Evolutionary conservation across 2,113 vertebrate genomes (phyloP), one percentile per base, ranked within the genome.

Genomic region (Eolophus roseicapilla): DNA sequence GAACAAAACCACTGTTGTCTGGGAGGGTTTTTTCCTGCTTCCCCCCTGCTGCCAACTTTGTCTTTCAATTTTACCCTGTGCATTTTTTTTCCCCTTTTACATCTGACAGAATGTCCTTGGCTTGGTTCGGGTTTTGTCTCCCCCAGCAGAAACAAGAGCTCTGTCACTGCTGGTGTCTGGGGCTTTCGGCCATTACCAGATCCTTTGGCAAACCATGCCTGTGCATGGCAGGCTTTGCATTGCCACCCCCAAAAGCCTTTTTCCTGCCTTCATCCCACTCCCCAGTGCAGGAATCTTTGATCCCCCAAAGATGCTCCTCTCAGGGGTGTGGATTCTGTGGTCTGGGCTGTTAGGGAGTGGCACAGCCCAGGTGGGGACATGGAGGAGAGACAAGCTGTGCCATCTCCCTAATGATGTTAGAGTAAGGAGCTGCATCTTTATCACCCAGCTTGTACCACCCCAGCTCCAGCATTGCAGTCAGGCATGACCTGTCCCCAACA

Each of bases 331-430:
- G 62, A 3, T 11, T 55, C 43, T 55, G 57, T 2, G 1, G 31
- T 21, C 1, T 0, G 18, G 28, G 52, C 39, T 55, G 24, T 7
- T 0, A 0, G 12, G 47, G 24, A 10, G 17, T 25, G 84, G 9
- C 49, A 11, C 29, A 5, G 27, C 53, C 44, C 0, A 0, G 21
- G 19, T n/a, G 62, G 62, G 37, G 43, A 82, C 52, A 11, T 0
- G 0, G 37, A 6, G 63, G 19, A 53, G 41, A 75, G 49, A 37
- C 0, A 2, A 62, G 59, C 68, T 31, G 21, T 49, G 24, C 46
- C 17, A 5, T 7, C 21, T 20, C 50, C n/a, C 37, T 33, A 9
- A 8, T 19, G 33, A 2, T 39, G 24, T 46, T 25, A 4, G 43
- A 47, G 18, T 2, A 8, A 27, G 47, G 68, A 88, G 24, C 59